These are phyloP conservation scores for Dreissena polymorpha DNA, from an alignment of 1,140 invertebrate species.

Conservation along the genomic window DNA sequence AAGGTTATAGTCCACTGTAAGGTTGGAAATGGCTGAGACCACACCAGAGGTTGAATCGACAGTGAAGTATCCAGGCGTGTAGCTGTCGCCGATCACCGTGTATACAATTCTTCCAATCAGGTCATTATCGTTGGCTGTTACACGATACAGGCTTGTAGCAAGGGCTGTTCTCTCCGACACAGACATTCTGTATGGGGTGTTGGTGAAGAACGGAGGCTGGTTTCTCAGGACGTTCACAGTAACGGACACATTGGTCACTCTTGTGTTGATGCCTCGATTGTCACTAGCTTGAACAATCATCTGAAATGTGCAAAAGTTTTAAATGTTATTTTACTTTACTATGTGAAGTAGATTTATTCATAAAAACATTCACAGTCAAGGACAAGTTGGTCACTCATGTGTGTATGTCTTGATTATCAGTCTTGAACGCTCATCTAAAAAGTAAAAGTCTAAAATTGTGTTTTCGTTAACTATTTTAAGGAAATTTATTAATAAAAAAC, in stretches of 20 bases:
- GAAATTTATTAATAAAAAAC: too few species aligned
- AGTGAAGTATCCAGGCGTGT: slow-evolving; percentile 66
- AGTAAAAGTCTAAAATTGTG: too few species aligned
- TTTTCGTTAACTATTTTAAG: too few species aligned
- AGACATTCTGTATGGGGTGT: slow-evolving; percentile 48
- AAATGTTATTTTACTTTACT: neutral
- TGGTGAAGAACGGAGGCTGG: slow-evolving; percentile 56
- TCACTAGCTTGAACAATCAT: slow-evolving; percentile 61
- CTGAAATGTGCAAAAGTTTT: slow-evolving; percentile 32
- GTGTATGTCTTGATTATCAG: too few species aligned
- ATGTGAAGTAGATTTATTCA: neutral
- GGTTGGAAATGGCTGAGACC: slow-evolving; percentile 51
- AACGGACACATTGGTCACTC: slow-evolving; percentile 56
- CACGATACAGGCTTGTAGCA: slow-evolving; percentile 47
- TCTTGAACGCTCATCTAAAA: too few species aligned
- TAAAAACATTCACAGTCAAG: too few species aligned
- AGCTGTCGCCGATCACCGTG: slow-evolving; percentile 58
- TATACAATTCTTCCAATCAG: slow-evolving; percentile 58
- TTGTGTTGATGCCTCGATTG: slow-evolving; percentile 45
- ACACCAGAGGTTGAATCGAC: slow-evolving; percentile 55
- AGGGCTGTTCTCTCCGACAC: slow-evolving; percentile 43
- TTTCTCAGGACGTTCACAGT: slow-evolving; percentile 57
- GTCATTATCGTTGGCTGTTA: slow-evolving; percentile 52
- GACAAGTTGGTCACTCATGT: too few species aligned
- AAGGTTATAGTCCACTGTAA: slow-evolving; percentile 43